Conservation (phyloP, 2,113 vertebrate genomes). For the Cyphomyrus discorhynchus region DNA sequence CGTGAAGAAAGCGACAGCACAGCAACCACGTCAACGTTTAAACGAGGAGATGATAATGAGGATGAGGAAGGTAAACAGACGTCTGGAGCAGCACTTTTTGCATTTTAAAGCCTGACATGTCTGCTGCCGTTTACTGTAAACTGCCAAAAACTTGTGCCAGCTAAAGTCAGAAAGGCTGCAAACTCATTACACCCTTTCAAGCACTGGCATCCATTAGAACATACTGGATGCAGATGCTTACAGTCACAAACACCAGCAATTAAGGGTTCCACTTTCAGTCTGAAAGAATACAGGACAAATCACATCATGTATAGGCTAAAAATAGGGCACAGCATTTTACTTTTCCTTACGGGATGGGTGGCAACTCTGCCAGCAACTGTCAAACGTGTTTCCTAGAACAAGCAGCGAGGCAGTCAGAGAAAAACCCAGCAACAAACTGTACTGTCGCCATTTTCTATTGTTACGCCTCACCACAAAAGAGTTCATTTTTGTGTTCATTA, state of each 20-base stretch:
- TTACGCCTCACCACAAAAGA: background rate
- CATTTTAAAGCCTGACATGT: background rate
- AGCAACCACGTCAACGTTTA: background rate
- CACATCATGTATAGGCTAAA: background rate
- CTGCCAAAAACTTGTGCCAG: background rate
- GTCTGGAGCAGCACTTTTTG: background rate
- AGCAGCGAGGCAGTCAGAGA: background rate
- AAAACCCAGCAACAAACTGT: background rate
- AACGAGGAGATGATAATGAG: background rate
- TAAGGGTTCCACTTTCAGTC: background rate
- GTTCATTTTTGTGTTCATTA: background rate
- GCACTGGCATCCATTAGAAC: background rate
- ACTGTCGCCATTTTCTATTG: background rate
- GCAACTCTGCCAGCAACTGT: background rate
- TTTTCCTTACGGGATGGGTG: background rate
- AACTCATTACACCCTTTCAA: background rate
- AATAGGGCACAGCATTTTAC: background rate
- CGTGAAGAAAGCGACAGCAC: background rate
- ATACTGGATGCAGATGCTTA: background rate
- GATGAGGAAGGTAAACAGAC: background rate
- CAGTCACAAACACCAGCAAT: background rate
- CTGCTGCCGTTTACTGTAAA: background rate
- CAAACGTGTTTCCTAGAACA: background rate
- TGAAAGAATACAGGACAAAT: background rate
- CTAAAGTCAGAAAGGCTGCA: background rate